Conservation (phyloP, 2,113 vertebrate genomes). For the Embiotoca jacksoni region DNA sequence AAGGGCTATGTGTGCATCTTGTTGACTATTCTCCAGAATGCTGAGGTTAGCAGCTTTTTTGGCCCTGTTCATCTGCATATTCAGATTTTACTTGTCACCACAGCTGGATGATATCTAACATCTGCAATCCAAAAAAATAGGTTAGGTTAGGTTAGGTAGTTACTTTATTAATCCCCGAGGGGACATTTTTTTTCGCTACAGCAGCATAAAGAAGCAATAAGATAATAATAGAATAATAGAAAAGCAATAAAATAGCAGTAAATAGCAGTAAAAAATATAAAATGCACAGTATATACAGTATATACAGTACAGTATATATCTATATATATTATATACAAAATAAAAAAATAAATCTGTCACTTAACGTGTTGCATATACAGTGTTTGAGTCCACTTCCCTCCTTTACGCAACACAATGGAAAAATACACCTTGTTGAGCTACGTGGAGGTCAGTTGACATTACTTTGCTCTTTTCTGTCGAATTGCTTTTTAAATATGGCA, state of each 20-base stretch:
- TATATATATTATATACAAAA: too few species aligned
- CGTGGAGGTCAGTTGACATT: not conserved
- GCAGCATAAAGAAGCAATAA: too few species aligned
- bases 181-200: too few species aligned
- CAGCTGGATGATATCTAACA: slow-evolving; percentile 3
- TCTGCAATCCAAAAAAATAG: not conserved
- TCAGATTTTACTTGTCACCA: slow-evolving; percentile 32
- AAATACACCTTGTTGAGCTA: not conserved
- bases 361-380: not conserved
- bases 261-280: too few species aligned
- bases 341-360: not conserved
- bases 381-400: not conserved
- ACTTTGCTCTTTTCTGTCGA: too few species aligned
- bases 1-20: slow-evolving; percentile 6
- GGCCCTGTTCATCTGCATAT: slow-evolving; percentile 44
- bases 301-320: too few species aligned
- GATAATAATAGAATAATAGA: too few species aligned
- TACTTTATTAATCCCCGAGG: too few species aligned
- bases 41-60: slow-evolving; percentile 61
- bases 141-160: too few species aligned
- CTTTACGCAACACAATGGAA: not conserved
- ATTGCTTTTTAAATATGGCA: too few species aligned
- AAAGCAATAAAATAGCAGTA: too few species aligned
- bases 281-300: too few species aligned
- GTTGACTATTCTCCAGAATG: slow-evolving; percentile 48